Conservation (phyloP, 2,888 invertebrate genomes). For the Nomada ruficornis region DNA sequence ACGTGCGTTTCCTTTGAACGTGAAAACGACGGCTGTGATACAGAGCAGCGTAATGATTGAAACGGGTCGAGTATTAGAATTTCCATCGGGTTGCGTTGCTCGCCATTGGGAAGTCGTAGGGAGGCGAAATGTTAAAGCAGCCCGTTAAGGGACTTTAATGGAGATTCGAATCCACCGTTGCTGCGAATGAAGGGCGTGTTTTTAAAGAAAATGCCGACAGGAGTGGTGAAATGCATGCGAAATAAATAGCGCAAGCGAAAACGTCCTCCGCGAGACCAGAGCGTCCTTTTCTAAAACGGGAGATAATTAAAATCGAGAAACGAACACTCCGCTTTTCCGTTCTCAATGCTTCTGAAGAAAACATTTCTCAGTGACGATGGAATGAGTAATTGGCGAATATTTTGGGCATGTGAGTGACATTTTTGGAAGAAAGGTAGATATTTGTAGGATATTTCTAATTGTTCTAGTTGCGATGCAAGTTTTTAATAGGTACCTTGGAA, state of each 20-base stretch:
- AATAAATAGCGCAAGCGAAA: not conserved
- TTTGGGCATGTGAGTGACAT: no score
- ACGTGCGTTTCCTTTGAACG: slow-evolving; percentile 23
- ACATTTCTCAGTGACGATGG: not conserved
- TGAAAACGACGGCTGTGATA: slow-evolving; percentile 9
- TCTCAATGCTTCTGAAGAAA: not conserved
- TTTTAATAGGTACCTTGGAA: no score
- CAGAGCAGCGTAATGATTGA: slow-evolving; percentile 41
- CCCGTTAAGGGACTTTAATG: slow-evolving; percentile 18
- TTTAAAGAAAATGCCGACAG: slow-evolving; percentile 9
- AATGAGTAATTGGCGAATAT: not conserved
- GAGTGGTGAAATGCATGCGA: not conserved
- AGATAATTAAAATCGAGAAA: not conserved
- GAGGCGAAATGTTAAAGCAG: slow-evolving; percentile 1
- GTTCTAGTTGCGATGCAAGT: no score
- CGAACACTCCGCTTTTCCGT: not conserved
- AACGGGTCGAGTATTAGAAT: slow-evolving; percentile 44
- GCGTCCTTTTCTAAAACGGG: not conserved
- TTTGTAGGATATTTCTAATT: no score
- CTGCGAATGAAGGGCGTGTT: not conserved
- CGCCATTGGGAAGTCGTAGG: slow-evolving; percentile 15
- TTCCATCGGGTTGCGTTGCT: slow-evolving; percentile 38
- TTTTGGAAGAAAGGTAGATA: no score
- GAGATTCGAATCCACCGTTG: slow-evolving; percentile 17
- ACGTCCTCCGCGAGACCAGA: not conserved